These are phyloP conservation scores for Orbicella faveolata DNA, from an alignment of 64 coral and sea anemone species.

Conservation along the genomic window DNA sequence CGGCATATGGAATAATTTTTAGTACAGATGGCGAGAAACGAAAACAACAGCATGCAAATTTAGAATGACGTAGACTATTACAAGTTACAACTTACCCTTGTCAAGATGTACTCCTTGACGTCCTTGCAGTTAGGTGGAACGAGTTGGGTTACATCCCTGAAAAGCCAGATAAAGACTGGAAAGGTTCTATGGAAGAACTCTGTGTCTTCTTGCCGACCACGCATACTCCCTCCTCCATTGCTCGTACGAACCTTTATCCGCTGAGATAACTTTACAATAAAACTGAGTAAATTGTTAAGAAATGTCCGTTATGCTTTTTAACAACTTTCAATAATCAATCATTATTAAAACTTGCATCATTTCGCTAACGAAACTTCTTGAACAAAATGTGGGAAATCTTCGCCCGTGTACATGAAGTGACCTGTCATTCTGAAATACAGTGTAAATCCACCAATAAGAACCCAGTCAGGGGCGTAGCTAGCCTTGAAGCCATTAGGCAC, in stretches of 20 bases:
- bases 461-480: too few species aligned
- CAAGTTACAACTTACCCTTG: conserved; percentile 3
- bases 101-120: conserved; percentile 58
- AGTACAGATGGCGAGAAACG: not conserved
- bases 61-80: not conserved
- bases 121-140: conserved; percentile 24
- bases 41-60: not conserved
- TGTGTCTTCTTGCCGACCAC: conserved; percentile 5
- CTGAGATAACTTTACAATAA: conserved; percentile 60
- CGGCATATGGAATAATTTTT: not conserved
- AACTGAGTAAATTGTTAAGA: conserved; percentile 25
- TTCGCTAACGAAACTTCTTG: too few species aligned
- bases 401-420: too few species aligned
- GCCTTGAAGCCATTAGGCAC: too few species aligned
- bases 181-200: conserved; percentile 51
- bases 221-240: too few species aligned
- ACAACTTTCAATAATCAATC: too few species aligned
- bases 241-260: conserved; percentile 44
- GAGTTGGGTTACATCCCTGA: conserved; percentile 44
- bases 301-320: not conserved
- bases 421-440: too few species aligned
- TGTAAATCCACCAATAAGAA: too few species aligned
- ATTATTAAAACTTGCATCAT: too few species aligned
- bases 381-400: too few species aligned
- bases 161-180: conserved; percentile 68